Evolutionary conservation across 2,888 invertebrate species (phyloP), one percentile per base, ranked within the genome.

Genomic region (Philereme transversata): DNA sequence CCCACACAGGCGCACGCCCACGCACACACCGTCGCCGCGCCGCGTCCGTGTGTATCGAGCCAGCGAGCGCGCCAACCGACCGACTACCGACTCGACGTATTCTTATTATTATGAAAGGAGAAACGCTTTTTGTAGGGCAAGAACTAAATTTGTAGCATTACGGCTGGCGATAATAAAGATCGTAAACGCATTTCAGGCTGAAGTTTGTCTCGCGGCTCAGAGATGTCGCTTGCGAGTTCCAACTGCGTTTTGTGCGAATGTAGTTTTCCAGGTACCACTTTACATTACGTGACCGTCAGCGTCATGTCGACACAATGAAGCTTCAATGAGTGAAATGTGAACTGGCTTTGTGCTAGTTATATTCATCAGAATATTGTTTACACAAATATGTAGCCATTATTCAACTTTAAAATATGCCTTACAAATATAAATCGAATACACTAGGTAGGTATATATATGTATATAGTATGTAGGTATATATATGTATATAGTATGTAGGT

Each of bases 61-160:
- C 84, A 88, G 83, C 87, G 85, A 86, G 84, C 88, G 87, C 85
- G 88, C 87, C 86, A 84, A 81, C 85, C 87, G 65, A 64, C 62
- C 64, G 62, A 53, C 67, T 84, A 83, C 84, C 88, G 89, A 90
- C 90, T 90, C 90, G 87, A 84, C 93, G 93, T 94, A 94, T 94
- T 94, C 93, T 93, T 91, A 93, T 93, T 93, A 92, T 91, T 88
- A 91, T 87, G 91, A 92, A 90, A 92, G 90, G 90, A 92, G 91
- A 92, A 92, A 92, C 91, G 92, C 88, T 92, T 92, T 92, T 92
- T 92, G 92, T 92, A 90, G 92, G 92, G 89, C 92, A 91, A 89
- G 87, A 91, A 90, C 91, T 92, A 92, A 91, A 91, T 91, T 88
- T 90, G 91, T 89, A 83, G 89, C 88, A 89, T 89, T 87, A 87